Percentiles rank a stretch among this genome's conserved stretches.
These are phyloP conservation scores for Rattus norvegicus DNA, from an alignment of 2,113 vertebrate species.

Conservation along the genomic window GRCr8 NC_086039.1:89159501-89160000, in stretches of 20 bases:
- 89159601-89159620: background rate
- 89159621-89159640: background rate
- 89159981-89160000: too few species aligned
- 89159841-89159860: background rate
- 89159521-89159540: background rate
- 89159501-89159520: background rate
- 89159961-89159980: too few species aligned
- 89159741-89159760: background rate
- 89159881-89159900: background rate
- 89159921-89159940: too few species aligned
- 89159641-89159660: background rate
- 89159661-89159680: background rate
- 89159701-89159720: too few species aligned
- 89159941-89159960: too few species aligned
- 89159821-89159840: background rate
- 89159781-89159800: background rate
- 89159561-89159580: conserved; percentile 29
- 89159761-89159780: background rate
- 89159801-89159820: background rate
- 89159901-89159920: too few species aligned
- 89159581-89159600: conserved; percentile 16
- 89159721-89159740: background rate
- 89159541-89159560: background rate
- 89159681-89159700: background rate
- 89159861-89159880: too few species aligned